Percentiles rank a stretch among this genome's conserved stretches.
Evolutionary conservation across 2,797 vertebrate species (phyloP).

Genomic region (Characodon lateralis): DNA sequence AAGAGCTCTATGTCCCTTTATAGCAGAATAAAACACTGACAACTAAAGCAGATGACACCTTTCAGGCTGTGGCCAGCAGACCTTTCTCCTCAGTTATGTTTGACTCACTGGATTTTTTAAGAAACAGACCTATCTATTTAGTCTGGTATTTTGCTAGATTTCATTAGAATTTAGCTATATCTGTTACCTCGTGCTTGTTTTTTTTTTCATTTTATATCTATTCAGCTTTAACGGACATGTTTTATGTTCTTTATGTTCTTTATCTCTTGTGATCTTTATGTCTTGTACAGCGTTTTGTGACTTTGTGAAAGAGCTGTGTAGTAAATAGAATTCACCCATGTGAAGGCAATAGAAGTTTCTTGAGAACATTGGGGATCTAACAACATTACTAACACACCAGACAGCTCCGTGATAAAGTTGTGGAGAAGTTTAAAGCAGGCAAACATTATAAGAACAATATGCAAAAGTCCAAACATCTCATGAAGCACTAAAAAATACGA

Average conservation of each 20-base stretch:
- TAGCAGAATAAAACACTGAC: background rate
- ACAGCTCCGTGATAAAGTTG: background rate
- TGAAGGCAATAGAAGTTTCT: background rate
- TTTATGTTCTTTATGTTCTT: background rate
- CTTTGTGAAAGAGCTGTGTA: background rate
- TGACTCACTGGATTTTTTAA: background rate
- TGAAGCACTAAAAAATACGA: background rate
- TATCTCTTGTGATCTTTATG: background rate
- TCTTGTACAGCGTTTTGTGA: background rate
- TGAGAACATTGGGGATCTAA: background rate
- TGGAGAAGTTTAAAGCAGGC: background rate
- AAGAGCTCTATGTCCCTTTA: background rate
- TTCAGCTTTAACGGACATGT: background rate
- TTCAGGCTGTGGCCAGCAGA: background rate
- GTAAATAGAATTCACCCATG: background rate
- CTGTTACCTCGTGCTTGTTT: background rate
- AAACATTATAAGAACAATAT: background rate
- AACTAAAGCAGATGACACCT: background rate
- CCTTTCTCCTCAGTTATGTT: background rate
- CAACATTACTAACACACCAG: background rate
- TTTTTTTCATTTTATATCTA: background rate
- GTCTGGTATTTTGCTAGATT: background rate
- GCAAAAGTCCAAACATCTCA: background rate
- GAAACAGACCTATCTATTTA: background rate
- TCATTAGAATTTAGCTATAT: background rate